phyloP scores from a whole-genome alignment of 2,888 invertebrate genomes.

The Erpobdella octoculata region DNA sequence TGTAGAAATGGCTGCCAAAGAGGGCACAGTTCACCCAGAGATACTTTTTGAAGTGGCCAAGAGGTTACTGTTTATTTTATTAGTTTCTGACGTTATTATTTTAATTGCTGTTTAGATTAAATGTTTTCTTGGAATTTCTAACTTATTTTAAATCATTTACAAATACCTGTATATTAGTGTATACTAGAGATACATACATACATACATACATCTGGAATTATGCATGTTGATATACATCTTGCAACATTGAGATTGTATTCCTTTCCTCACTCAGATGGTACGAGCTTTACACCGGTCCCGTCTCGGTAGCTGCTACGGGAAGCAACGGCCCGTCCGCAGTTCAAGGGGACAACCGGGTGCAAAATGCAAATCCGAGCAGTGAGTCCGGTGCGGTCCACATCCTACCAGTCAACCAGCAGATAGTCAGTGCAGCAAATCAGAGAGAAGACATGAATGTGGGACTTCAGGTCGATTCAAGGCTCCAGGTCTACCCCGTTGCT shows the following conservation, averaged over 20 bases:
- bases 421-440: constrained; percentile 11
- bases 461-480: constrained; percentile 26
- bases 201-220: no score
- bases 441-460: constrained; percentile 23
- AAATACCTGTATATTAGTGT: no score
- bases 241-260: no score
- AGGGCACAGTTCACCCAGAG: constrained; percentile 90
- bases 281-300: constrained; percentile 65
- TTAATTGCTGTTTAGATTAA: background rate
- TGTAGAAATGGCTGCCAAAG: constrained; percentile 86
- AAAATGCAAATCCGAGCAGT: constrained; percentile 53
- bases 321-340: background rate
- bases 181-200: no score
- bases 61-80: constrained; percentile 56
- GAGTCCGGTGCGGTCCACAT: constrained; percentile 2
- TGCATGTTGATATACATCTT: no score
- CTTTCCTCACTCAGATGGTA: constrained; percentile 76
- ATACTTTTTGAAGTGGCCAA: constrained; percentile 83
- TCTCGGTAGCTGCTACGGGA: background rate
- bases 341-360: constrained; percentile 34
- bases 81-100: no score
- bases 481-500: background rate
- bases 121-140: no score
- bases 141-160: no score
- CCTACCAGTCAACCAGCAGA: no score